Evolutionary conservation across 2,113 vertebrate genomes (phyloP), one percentile per base, ranked within the genome.

Genomic region (Salminus brasiliensis): DNA sequence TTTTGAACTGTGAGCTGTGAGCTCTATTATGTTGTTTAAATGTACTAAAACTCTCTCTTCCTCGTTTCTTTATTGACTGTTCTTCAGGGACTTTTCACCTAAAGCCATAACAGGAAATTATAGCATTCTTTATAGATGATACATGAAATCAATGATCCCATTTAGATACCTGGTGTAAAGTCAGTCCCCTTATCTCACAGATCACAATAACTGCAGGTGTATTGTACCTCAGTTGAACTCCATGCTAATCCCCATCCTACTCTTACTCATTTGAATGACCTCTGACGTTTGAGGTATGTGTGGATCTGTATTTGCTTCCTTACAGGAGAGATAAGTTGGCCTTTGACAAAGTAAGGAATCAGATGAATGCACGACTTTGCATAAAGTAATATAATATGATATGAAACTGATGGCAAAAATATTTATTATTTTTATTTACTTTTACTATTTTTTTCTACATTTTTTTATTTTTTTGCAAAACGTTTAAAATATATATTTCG

Each of bases 241-340:
- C 5, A 5, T 47, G 45, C 15, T 47, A 5, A 15, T 53, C 23
- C 49, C 49, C 21, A 23, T 53, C 21, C 49, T 53, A 9, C 21
- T n/a, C 6, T 53, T n/a, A 53, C 21, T 53, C 49, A 53, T 53
- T 53, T n/a, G 49, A 53, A 23, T 49, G 18, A 13, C 29, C 36
- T n/a, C n/a, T 36, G 30, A 57, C 36, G 30, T 16, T 12, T 21
- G 30, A 57, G 23, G 34, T 29, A 53, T 73, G 71, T 13, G 30
- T 25, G 71, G 34, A 25, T 73, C 30, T 73, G 30, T 73, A 41
- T 57, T 73, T 57, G 32, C n/a, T 60, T 25, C 32, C 36, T 25
- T 65, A 36, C 32, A 65, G 60, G 18, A 65, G 60, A 34, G 60
- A 0, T 36, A 21, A 3, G 10, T 34, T 30, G 10, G 13, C 4